Evolutionary conservation across 2,888 invertebrate species (phyloP).

Genomic region (Rhabditoides inermis): DNA sequence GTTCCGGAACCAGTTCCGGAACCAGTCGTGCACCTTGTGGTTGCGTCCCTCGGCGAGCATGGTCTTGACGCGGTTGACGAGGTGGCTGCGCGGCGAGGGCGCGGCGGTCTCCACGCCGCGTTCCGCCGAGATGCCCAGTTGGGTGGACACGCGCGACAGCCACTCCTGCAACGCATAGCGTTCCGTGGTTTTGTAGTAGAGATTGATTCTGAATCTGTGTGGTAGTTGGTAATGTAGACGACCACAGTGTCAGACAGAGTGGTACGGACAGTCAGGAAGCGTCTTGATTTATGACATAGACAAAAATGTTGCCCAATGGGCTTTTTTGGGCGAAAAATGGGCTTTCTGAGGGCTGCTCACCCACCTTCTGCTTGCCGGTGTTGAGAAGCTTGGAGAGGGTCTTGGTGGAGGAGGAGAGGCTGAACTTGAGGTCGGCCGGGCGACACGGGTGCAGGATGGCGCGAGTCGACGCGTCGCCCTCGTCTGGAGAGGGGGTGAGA

Average conservation of each 20-base stretch:
- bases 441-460: conserved; percentile 5
- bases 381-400: conserved; percentile 9
- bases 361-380: conserved; percentile 1
- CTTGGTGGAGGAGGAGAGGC: conserved; percentile 2
- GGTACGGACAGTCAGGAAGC: too few relatives aligned
- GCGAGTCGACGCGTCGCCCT: conserved; percentile 4
- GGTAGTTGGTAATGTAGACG: too few relatives aligned
- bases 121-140: background rate
- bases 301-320: background rate
- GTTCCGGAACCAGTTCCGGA: background rate
- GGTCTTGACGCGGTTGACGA: too few relatives aligned
- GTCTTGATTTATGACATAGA: background rate
- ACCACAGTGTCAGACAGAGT: too few relatives aligned
- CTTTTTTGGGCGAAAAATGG: background rate
- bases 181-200: too few relatives aligned
- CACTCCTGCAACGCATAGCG: background rate
- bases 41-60: conserved; percentile 20
- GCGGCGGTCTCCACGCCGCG: conserved; percentile 5
- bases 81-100: too few relatives aligned
- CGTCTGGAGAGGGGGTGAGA: conserved; percentile 4
- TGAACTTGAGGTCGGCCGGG: conserved; percentile 3
- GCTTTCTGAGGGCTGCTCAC: background rate
- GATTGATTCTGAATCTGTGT: too few relatives aligned
- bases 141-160: background rate
- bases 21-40: conserved; percentile 4